Evolutionary conservation across 2,888 invertebrate genomes (phyloP).

Genomic region (Melanostoma scalare): DNA sequence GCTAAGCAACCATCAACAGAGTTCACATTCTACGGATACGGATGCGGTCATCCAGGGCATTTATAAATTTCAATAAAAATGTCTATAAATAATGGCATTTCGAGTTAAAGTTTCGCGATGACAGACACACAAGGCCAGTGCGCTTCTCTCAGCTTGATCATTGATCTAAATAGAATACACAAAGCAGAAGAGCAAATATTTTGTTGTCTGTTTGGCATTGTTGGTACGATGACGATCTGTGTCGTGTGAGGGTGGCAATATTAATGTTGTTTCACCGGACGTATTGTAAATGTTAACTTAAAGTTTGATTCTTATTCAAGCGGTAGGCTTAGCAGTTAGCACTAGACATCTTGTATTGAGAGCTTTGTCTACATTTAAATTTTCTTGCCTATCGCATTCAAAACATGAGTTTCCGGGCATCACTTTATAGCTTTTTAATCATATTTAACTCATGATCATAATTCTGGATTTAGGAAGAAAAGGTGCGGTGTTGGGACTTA

Average conservation of each 20-base stretch:
- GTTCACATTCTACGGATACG: background rate
- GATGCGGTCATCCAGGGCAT: slow-evolving; percentile 40
- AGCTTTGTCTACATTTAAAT: too few relatives aligned
- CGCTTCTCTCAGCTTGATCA: slow-evolving; percentile 45
- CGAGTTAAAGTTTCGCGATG: slow-evolving; percentile 52
- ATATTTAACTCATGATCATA: too few relatives aligned
- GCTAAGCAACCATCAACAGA: slow-evolving; percentile 27
- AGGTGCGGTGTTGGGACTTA: too few relatives aligned
- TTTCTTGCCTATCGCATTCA: too few relatives aligned
- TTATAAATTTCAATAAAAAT: slow-evolving; percentile 55
- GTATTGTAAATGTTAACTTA: too few relatives aligned
- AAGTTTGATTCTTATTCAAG: too few relatives aligned
- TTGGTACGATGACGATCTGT: slow-evolving; percentile 18
- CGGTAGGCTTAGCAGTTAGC: too few relatives aligned
- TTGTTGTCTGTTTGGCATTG: slow-evolving; percentile 25
- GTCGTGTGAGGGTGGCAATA: slow-evolving; percentile 7
- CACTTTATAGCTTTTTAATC: too few relatives aligned
- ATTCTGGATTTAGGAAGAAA: too few relatives aligned
- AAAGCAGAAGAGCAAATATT: slow-evolving; percentile 5
- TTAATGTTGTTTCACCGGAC: slow-evolving; percentile 20
- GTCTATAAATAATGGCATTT: slow-evolving; percentile 50
- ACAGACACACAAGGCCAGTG: slow-evolving; percentile 60
- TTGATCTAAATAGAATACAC: slow-evolving; percentile 64
- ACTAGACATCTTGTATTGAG: too few relatives aligned
- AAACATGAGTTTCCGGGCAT: too few relatives aligned